A percentile compares a stretch with the other conserved stretches of the same genome.
Conservation (phyloP, 2,888 invertebrate genomes). For the Venusia cambrica region DNA sequence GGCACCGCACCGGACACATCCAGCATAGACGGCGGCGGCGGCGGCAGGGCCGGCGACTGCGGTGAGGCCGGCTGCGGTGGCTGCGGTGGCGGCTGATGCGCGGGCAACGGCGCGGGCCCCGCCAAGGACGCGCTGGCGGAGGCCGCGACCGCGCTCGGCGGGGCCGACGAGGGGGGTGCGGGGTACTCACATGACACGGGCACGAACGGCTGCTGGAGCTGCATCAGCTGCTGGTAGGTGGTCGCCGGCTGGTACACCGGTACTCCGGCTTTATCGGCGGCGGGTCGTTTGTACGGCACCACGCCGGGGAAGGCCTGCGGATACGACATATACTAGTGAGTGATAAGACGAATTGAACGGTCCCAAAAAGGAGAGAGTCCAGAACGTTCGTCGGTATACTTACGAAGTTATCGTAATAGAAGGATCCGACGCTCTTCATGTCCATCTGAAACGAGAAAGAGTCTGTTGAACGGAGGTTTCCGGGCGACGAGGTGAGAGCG, state of each 20-base stretch:
- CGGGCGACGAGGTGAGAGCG: conserved; percentile 37
- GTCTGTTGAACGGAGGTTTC: conserved; percentile 63
- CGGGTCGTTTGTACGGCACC: conserved; percentile 97
- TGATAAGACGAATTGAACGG: conserved; percentile 21
- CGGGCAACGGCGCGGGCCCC: conserved; percentile 69
- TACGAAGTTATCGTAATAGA: conserved; percentile 98
- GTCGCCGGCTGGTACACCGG: conserved; percentile 97
- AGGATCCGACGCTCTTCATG: conserved; percentile 97
- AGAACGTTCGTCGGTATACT: conserved; percentile 78
- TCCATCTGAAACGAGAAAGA: conserved; percentile 92
- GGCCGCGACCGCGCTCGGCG: conserved; percentile 72
- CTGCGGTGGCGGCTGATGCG: conserved; percentile 50
- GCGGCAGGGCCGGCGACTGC: conserved; percentile 42
- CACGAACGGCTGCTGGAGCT: conserved; percentile 97
- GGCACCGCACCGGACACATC: conserved; percentile 39
- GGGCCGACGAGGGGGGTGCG: conserved; percentile 85
- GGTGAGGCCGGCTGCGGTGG: conserved; percentile 51
- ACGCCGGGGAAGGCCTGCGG: conserved; percentile 95
- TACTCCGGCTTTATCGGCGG: conserved; percentile 97
- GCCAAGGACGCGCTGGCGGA: conserved; percentile 39
- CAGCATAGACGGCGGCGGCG: conserved; percentile 63
- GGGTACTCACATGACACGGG: conserved; percentile 99
- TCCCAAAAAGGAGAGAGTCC: conserved; percentile 7
- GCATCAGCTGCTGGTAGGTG: conserved; percentile 97
- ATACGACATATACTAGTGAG: conserved; percentile 26